Base-by-base conservation (phyloP, 1,140 invertebrate genomes). In the Copidosoma floridanum region DNA sequence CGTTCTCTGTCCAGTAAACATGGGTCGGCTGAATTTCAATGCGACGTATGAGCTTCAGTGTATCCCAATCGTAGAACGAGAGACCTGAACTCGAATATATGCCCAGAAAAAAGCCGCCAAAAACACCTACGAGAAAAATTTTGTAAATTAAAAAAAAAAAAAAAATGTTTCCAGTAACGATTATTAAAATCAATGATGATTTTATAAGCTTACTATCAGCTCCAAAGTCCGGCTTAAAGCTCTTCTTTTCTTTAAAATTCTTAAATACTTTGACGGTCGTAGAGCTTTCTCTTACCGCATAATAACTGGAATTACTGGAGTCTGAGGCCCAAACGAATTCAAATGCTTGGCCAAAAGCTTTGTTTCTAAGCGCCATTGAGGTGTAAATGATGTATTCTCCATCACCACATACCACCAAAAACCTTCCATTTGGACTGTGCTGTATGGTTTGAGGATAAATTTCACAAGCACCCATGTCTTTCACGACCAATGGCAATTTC, bases 331-430 rank as follows among this genome's bases (percentile, higher is more conserved):
- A 99, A 0, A 98, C 97, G 81, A 99, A 99, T 79, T 99, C 97
- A 59, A 98, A 93, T 0, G 96, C 97, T 5, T 94, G 90, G 3
- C 98, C 98, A 78, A 99, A 99, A 11, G 95, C 95, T 78, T 99
- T 99, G 77, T 99, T 99, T 43, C 98, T 85, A 32, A 99, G 81
- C 0, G 96, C 97, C 94, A 99, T 98, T 0, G 97, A 95, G 0
- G 98, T 99, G 78, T 99, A 99, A 67, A 99, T 98, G 14, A 99
- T 99, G 76, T 98, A 99, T 77, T 99, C 98, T 1, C 97, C 98
- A 81, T 99, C 98, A 10, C 98, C 98, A 80, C 98, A 99, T 8
- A 99, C 97, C 4, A 98, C 97, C 2, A 99, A 91, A 82, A 99
- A 99, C 81, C 96, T 87, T 41, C 98, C 98, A 81, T 99, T 99